These are phyloP conservation scores for Cantharis rufa DNA, from an alignment of 2,888 invertebrate species.

Conservation along the genomic window DNA sequence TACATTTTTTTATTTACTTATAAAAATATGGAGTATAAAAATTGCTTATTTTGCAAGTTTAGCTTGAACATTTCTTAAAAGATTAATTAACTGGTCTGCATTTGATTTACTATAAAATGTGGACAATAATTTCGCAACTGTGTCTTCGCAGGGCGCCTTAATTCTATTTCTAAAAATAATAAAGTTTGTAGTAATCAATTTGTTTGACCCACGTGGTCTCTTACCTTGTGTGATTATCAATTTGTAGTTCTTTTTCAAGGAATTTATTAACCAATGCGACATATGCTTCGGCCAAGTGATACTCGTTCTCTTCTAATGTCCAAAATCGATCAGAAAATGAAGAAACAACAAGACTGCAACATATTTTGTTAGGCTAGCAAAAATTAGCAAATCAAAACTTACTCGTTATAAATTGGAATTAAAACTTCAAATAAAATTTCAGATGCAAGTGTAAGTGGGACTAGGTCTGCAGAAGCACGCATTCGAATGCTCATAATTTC, in stretches of 20 bases:
- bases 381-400: neutral
- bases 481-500: constrained; percentile 78
- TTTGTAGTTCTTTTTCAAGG: constrained; percentile 57
- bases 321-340: too few species aligned
- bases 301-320: too few species aligned
- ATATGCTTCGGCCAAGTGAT: constrained; percentile 80
- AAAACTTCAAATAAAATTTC: constrained; percentile 60
- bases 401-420: constrained; percentile 20
- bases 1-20: neutral
- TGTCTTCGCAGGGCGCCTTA: constrained; percentile 72
- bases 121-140: constrained; percentile 74
- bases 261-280: constrained; percentile 73
- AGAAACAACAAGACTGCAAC: constrained; percentile 33
- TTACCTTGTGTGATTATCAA: constrained; percentile 16
- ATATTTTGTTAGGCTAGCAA: neutral
- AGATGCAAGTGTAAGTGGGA: constrained; percentile 64
- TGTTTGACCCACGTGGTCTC: neutral
- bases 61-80: constrained; percentile 63
- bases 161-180: constrained; percentile 64
- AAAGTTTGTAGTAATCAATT: constrained; percentile 22
- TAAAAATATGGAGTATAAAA: constrained; percentile 6
- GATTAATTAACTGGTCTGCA: constrained; percentile 64
- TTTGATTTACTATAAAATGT: constrained; percentile 77
- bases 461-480: constrained; percentile 72
- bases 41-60: constrained; percentile 69